Conservation (phyloP, 2,888 invertebrate species). For the Ophion ventricosus region DNA sequence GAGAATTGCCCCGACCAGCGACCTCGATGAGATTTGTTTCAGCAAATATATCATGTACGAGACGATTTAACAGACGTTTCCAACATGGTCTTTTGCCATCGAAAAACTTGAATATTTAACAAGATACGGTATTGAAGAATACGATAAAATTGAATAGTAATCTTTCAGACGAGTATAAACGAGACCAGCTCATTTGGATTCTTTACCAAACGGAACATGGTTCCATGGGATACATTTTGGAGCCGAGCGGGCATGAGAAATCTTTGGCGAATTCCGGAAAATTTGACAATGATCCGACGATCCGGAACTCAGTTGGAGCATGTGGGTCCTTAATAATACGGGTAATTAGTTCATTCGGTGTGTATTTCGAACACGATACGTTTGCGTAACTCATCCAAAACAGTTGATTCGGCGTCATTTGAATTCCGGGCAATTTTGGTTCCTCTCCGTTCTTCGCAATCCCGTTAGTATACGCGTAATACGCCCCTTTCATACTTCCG, state of each 20-base stretch:
- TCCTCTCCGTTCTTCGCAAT: conserved; percentile 88
- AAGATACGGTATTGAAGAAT: too few species aligned
- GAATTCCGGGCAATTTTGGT: conserved; percentile 88
- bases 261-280: conserved; percentile 86
- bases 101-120: too few species aligned
- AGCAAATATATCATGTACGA: too few species aligned
- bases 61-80: too few species aligned
- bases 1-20: too few species aligned
- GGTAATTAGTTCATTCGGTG: conserved; percentile 89
- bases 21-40: too few species aligned
- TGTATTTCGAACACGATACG: conserved; percentile 86
- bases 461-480: conserved; percentile 92
- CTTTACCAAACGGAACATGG: conserved; percentile 35
- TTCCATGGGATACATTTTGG: conserved; percentile 23
- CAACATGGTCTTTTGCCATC: too few species aligned
- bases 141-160: too few species aligned
- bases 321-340: conserved; percentile 93
- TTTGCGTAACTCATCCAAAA: conserved; percentile 87
- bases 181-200: neutral
- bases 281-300: conserved; percentile 87
- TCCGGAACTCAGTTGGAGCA: conserved; percentile 88
- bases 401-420: conserved; percentile 88
- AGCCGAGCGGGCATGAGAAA: conserved; percentile 85
- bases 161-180: too few species aligned
- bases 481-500: conserved; percentile 96